Evolutionary conservation across 2,888 invertebrate species (phyloP).

Genomic region (Drosophila mimica): DNA sequence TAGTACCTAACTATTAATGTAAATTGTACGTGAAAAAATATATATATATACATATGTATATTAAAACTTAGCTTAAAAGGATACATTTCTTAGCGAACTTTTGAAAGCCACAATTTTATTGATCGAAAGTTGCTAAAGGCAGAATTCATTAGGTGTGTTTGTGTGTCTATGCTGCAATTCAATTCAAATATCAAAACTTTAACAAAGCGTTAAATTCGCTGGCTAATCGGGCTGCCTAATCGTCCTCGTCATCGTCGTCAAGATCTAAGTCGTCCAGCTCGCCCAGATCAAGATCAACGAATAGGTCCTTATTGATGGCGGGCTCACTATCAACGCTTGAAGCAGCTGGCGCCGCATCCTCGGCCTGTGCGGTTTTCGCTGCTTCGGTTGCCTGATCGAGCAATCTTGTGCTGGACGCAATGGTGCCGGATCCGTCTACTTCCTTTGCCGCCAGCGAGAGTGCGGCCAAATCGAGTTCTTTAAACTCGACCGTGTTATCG

Average conservation of each 20-base stretch:
- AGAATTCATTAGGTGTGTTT: constrained; percentile 46
- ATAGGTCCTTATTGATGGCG: constrained; percentile 96
- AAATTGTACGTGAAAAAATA: background rate
- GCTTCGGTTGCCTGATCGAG: constrained; percentile 85
- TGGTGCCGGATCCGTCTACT: constrained; percentile 91
- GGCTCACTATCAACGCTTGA: constrained; percentile 87
- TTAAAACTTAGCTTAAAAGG: background rate
- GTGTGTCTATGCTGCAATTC: constrained; percentile 17
- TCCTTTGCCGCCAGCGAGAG: constrained; percentile 91
- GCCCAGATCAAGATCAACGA: constrained; percentile 89
- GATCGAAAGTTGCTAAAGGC: constrained; percentile 58
- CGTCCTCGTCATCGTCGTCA: constrained; percentile 85
- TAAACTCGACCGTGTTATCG: constrained; percentile 87
- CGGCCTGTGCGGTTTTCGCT: constrained; percentile 77
- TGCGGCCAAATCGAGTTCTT: constrained; percentile 91
- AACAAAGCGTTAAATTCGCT: constrained; percentile 30
- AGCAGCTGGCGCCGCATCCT: constrained; percentile 59
- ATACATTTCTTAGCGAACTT: constrained; percentile 7
- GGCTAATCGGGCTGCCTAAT: constrained; percentile 20
- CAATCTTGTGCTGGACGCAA: constrained; percentile 89
- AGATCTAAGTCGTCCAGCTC: constrained; percentile 92
- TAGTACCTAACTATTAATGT: background rate
- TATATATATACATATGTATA: background rate
- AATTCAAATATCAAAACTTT: constrained; percentile 37
- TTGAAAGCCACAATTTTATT: constrained; percentile 72